Evolutionary conservation across 2,797 vertebrate species (phyloP), one percentile per base, ranked within the genome.

Genomic region (Myiothlypis coronata): DNA sequence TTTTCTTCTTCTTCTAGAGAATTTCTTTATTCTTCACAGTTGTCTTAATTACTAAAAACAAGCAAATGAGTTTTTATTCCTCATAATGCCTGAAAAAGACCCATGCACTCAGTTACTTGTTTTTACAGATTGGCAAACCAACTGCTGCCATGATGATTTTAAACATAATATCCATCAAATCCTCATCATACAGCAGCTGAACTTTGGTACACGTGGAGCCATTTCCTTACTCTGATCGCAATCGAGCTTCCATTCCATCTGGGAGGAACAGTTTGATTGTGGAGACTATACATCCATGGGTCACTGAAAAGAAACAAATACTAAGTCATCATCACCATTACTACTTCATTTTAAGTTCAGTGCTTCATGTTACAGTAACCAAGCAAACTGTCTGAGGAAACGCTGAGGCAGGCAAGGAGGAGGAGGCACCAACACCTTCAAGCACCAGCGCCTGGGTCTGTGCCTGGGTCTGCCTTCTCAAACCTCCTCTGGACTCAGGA

Each of bases 261-360:
- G 99, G 99, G 96, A 99, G 98, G 98, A 99, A 99, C 94, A 99
- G 98, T 98, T 99, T 99, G 98, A 99, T 98, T 95, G 99, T 99
- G 87, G 99, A 99, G 97, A 99, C 99, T 97, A 99, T 99, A 98
- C 99, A 99, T 97, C 99, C 99, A 98, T 99, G 99, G 96, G 99
- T 99, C 96, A 99, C 99, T 99, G 96, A 69, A 97, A 97, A 98
- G 90, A 98, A 97, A 96, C 74, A 97, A 89, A 87, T 7, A 93
- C 4, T 23, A 90, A 64, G 72, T 93, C 83, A 87, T 60, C 23
- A 43, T 26, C 32, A 77, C 24, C 3, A 4, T 56, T 65, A 60
- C n/a, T 59, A 74, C 23, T 50, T n/a, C 47, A 43, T 7, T 41
- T 1, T 14, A 72, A 87, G 14, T 94, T 93, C 22, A 70, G 12